Conservation (phyloP, 2,888 invertebrate genomes). For the Drosophila rellima region DNA sequence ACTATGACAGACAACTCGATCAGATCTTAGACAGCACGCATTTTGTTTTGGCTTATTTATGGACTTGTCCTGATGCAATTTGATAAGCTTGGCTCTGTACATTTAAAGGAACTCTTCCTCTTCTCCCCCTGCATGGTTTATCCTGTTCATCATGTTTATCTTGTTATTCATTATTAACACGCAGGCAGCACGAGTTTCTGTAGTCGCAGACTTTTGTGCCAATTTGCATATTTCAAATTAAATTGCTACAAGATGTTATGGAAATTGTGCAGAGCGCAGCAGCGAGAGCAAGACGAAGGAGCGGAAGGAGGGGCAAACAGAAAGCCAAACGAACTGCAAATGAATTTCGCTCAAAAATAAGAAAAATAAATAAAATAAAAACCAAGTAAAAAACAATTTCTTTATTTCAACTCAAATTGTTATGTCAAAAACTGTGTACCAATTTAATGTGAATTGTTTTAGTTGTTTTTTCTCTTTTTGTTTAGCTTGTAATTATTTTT, state of each 20-base stretch:
- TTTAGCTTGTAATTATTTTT: background rate
- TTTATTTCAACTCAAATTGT: slow-evolving; percentile 15
- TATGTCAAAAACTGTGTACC: slow-evolving; percentile 13
- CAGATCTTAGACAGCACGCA: slow-evolving; percentile 25
- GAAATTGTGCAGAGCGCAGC: slow-evolving; percentile 24
- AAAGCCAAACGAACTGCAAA: slow-evolving; percentile 15
- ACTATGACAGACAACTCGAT: slow-evolving; percentile 15
- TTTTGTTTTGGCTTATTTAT: background rate
- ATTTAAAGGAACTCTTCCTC: background rate
- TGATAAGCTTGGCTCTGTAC: slow-evolving; percentile 17
- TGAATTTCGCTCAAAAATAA: slow-evolving; percentile 15
- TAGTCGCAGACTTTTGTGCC: slow-evolving; percentile 25
- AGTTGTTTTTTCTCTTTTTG: background rate
- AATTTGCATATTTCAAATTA: slow-evolving; percentile 63
- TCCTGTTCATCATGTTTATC: slow-evolving; percentile 41
- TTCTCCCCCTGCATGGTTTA: background rate
- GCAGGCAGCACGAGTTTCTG: slow-evolving; percentile 30
- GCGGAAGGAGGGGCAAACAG: background rate
- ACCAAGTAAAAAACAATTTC: slow-evolving; percentile 4
- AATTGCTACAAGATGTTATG: slow-evolving; percentile 50
- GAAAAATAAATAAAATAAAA: slow-evolving; percentile 1
- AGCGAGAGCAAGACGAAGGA: too few species aligned
- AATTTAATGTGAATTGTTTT: slow-evolving; percentile 8
- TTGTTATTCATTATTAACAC: slow-evolving; percentile 50
- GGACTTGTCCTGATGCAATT: background rate